Conservation (phyloP, 2,797 vertebrate genomes). For the Aeoliscus strigatus region DNA sequence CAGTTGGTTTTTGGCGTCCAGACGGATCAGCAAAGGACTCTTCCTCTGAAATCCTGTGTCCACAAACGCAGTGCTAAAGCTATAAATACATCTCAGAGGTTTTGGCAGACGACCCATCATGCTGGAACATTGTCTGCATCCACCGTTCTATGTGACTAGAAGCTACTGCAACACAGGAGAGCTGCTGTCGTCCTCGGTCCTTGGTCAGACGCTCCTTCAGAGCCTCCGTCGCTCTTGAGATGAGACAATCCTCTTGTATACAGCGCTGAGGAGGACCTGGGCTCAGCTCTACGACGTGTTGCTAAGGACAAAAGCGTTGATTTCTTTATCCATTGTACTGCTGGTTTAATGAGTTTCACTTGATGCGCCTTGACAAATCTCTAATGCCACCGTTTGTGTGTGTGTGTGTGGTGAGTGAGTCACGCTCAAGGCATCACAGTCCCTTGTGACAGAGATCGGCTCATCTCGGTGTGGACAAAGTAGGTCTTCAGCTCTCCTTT, state of each 20-base stretch:
- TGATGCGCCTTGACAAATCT: slow-evolving; percentile 43
- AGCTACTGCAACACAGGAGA: slow-evolving; percentile 52
- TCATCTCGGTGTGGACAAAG: slow-evolving; percentile 96
- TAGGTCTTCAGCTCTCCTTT: slow-evolving; percentile 96
- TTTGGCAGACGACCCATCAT: slow-evolving; percentile 59
- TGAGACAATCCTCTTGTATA: slow-evolving; percentile 21
- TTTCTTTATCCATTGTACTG: slow-evolving; percentile 20
- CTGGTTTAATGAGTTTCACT: slow-evolving; percentile 46
- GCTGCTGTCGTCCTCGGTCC: slow-evolving; percentile 49
- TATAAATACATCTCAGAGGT: slow-evolving; percentile 63
- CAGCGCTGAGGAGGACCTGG: slow-evolving; percentile 18
- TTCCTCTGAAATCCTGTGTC: slow-evolving; percentile 58
- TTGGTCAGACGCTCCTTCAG: no score
- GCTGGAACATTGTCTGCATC: slow-evolving; percentile 41
- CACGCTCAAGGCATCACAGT: slow-evolving; percentile 85
- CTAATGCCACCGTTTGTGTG: slow-evolving; percentile 29
- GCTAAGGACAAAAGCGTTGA: slow-evolving; percentile 35
- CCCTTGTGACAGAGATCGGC: slow-evolving; percentile 90
- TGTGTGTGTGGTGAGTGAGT: slow-evolving; percentile 5
- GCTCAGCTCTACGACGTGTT: slow-evolving; percentile 19
- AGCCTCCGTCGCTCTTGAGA: slow-evolving; percentile 37
- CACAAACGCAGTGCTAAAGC: slow-evolving; percentile 57
- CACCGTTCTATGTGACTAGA: slow-evolving; percentile 42
- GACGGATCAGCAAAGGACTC: slow-evolving; percentile 70
- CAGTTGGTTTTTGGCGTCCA: slow-evolving; percentile 49